Percentiles rank a stretch among this genome's conserved stretches.
Conservation (phyloP, 2,888 invertebrate species). For the Clistopyga incitator region DNA sequence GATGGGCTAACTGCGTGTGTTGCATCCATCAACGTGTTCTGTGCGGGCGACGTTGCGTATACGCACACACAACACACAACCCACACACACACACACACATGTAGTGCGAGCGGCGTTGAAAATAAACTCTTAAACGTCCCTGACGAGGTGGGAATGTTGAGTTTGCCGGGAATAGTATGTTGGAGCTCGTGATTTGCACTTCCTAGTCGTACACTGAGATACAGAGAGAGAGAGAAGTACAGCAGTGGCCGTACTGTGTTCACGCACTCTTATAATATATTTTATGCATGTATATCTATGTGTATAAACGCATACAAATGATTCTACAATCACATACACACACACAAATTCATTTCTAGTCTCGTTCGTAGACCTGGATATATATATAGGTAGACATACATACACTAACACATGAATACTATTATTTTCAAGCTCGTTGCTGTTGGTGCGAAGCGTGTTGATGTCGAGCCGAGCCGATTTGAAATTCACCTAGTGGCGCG, state of each 20-base stretch:
- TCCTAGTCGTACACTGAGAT: conserved; percentile 76
- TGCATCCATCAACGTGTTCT: conserved; percentile 23
- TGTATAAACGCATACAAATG: background rate
- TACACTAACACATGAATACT: background rate
- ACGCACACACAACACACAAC: conserved; percentile 3
- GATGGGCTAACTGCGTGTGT: conserved; percentile 30
- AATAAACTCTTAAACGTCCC: conserved; percentile 82
- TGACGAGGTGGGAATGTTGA: conserved; percentile 81
- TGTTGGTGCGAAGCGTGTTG: background rate
- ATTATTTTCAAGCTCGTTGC: conserved; percentile 37
- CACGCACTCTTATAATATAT: conserved; percentile 32
- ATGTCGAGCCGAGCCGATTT: conserved; percentile 15
- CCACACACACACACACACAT: conserved; percentile 20
- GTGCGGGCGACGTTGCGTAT: conserved; percentile 28
- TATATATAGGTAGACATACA: background rate
- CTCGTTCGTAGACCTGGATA: conserved; percentile 5
- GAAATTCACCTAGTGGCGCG: conserved; percentile 32
- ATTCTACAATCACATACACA: conserved; percentile 13
- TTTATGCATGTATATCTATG: conserved; percentile 8
- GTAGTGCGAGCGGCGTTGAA: conserved; percentile 73
- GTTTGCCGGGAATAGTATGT: conserved; percentile 79
- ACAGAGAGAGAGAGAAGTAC: conserved; percentile 33
- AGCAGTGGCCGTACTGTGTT: conserved; percentile 40
- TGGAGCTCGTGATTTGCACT: conserved; percentile 79
- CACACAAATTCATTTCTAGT: conserved; percentile 24